phyloP scores from a whole-genome alignment of 1,140 invertebrate species.

The Monochamus saltuarius region DNA sequence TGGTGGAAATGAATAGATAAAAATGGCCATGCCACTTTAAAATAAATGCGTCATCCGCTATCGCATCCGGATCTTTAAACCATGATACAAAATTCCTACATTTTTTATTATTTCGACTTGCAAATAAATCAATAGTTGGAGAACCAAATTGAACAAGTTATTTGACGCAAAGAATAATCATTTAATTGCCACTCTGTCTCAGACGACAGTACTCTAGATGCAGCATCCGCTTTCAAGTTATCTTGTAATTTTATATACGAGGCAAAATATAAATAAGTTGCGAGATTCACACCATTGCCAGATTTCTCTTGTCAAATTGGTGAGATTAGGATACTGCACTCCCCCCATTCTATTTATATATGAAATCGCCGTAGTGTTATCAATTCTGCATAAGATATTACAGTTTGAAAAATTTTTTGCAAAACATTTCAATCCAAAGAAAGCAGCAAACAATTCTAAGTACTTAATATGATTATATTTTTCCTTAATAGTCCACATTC shows the following conservation, averaged over 20 bases:
- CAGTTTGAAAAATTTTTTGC: slow-evolving; percentile 19
- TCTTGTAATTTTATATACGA: slow-evolving; percentile 35
- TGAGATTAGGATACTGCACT: slow-evolving; percentile 31
- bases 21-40: slow-evolving; percentile 28
- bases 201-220: slow-evolving; percentile 25
- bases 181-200: slow-evolving; percentile 31
- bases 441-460: slow-evolving; percentile 19
- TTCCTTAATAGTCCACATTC: slow-evolving; percentile 8
- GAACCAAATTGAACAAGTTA: slow-evolving; percentile 19
- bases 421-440: slow-evolving; percentile 22
- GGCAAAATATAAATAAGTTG: slow-evolving; percentile 33
- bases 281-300: slow-evolving; percentile 36
- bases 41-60: slow-evolving; percentile 39
- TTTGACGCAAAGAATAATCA: slow-evolving; percentile 7
- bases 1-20: slow-evolving; percentile 42
- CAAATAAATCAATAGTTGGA: slow-evolving; percentile 39
- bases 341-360: slow-evolving; percentile 41
- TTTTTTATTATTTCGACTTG: slow-evolving; percentile 36
- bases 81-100: slow-evolving; percentile 37
- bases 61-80: slow-evolving; percentile 31
- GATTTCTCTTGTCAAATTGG: slow-evolving; percentile 22
- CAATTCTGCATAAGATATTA: slow-evolving; percentile 34
- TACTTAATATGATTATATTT: slow-evolving; percentile 19
- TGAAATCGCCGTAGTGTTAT: slow-evolving; percentile 40
- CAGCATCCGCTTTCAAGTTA: slow-evolving; percentile 31